Evolutionary conservation across 1,140 invertebrate genomes (phyloP), one percentile per base, ranked within the genome.

Genomic region (Leptinotarsa lineolata): DNA sequence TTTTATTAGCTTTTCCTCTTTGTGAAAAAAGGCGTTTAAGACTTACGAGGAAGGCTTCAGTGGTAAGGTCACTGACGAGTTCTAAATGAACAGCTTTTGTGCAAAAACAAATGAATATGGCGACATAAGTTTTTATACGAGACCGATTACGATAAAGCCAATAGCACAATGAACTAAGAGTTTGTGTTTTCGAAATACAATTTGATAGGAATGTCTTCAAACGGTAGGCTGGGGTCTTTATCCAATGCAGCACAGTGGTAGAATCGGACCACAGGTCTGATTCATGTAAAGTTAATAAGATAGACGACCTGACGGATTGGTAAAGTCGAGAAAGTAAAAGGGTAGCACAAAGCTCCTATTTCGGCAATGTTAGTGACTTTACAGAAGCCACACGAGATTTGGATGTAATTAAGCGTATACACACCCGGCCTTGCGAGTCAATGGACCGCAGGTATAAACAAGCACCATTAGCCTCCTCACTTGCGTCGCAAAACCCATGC

Each of bases 401-500:
- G 22, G 74, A 58, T 45, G 74, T 72, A 44, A 77, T 15, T 5
- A 80, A 39, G 45, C 15, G 63, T 2, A 69, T 64, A 30, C 8
- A 30, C 12, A 75, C 72, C 59, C 65, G 60, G n/a, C 69, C 72
- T 4, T 46, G 18, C 21, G 22, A 2, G 12, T 54, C 22, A 46
- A 61, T 59, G 12, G 70, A 58, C 46, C 83, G 76, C 2, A 85
- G 21, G 78, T 85, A 86, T 20, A 82, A 21, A 64, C 80, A 79
- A 2, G 82, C 80, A 3, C 65, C 45, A 39, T 73, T 67, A 60
- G 8, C 72, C 12, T 46, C 45, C 54, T 68, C 46, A 20, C 64
- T 84, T 0, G 83, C 81, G 73, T 85, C 85, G 2, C 77, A 72
- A 72, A 85, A 86, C 21, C 76, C 81, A 67, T 81, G 79, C 6